A percentile compares a stretch with the other conserved stretches of the same genome.
Evolutionary conservation across 1,140 invertebrate species (phyloP).

Genomic region (Ctenoplectra terminalis): DNA sequence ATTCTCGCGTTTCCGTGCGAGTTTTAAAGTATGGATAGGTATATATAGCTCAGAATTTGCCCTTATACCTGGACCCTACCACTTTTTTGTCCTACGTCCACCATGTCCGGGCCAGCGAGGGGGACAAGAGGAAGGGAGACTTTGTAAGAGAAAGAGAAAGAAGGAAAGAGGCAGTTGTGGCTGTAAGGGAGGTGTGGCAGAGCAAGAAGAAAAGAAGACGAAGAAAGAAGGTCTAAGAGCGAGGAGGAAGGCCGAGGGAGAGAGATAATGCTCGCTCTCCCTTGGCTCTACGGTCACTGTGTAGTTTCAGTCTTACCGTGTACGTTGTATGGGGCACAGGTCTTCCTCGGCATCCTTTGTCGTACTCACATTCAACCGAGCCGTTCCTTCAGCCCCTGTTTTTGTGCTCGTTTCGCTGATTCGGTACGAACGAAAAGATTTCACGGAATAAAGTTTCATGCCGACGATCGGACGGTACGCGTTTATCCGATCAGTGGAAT

Average conservation of each 20-base stretch:
- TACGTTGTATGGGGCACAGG: constrained; percentile 62
- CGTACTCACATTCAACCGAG: constrained; percentile 46
- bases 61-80: constrained; percentile 70
- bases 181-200: constrained; percentile 48
- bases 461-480: not conserved
- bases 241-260: constrained; percentile 47
- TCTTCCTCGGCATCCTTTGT: constrained; percentile 54
- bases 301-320: constrained; percentile 70
- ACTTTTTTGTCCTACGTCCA: constrained; percentile 59
- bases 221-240: constrained; percentile 33
- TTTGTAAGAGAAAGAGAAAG: constrained; percentile 10
- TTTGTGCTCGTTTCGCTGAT: constrained; percentile 45
- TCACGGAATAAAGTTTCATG: constrained; percentile 23
- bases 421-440: constrained; percentile 42
- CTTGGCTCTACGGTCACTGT: constrained; percentile 66
- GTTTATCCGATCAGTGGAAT: not conserved
- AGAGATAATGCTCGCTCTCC: constrained; percentile 59
- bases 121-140: not conserved
- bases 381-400: constrained; percentile 48
- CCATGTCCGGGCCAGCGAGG: constrained; percentile 18
- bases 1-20: constrained; percentile 47
- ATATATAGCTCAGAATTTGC: constrained; percentile 67
- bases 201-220: constrained; percentile 47
- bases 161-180: constrained; percentile 35
- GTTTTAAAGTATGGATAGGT: constrained; percentile 49